These are phyloP conservation scores for Oegoconia quadripuncta DNA, from an alignment of 2,888 invertebrate species.

Conservation along the genomic window DNA sequence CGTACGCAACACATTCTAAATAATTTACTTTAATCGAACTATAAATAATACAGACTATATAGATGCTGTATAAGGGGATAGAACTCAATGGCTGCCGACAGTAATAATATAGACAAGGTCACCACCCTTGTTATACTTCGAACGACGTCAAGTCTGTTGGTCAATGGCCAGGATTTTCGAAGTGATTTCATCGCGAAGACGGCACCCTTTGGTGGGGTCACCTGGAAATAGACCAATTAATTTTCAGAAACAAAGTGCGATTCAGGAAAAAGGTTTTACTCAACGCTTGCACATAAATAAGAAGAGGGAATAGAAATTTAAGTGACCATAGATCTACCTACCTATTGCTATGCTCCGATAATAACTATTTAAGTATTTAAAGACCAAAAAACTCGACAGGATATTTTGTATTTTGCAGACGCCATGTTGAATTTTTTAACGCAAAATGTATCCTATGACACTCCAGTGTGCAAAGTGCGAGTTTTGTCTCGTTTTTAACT, in stretches of 20 bases:
- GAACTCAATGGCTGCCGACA: slow-evolving; percentile 47
- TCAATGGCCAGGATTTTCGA: slow-evolving; percentile 42
- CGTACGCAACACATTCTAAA: too few relatives aligned
- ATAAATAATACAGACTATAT: slow-evolving; percentile 14
- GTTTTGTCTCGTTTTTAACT: too few relatives aligned
- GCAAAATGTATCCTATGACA: too few relatives aligned
- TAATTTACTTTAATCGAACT: background rate
- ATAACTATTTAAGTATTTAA: too few relatives aligned
- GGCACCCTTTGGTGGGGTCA: slow-evolving; percentile 46
- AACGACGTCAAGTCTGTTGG: slow-evolving; percentile 38
- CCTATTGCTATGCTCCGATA: too few relatives aligned
- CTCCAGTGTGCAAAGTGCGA: too few relatives aligned
- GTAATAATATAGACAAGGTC: slow-evolving; percentile 39
- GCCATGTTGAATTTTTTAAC: too few relatives aligned
- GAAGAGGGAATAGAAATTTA: too few relatives aligned
- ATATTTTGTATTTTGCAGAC: too few relatives aligned
- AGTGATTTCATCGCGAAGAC: slow-evolving; percentile 41
- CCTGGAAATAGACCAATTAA: slow-evolving; percentile 33
- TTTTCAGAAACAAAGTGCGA: background rate
- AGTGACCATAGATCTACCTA: too few relatives aligned
- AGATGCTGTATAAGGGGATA: slow-evolving; percentile 44
- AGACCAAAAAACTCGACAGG: too few relatives aligned
- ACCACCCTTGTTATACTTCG: slow-evolving; percentile 44
- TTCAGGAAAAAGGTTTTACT: background rate
- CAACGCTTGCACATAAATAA: too few relatives aligned